A percentile compares a stretch with the other conserved stretches of the same genome.
Conservation (phyloP, 2,797 vertebrate genomes). For the Gymnothorax javanicus region DNA sequence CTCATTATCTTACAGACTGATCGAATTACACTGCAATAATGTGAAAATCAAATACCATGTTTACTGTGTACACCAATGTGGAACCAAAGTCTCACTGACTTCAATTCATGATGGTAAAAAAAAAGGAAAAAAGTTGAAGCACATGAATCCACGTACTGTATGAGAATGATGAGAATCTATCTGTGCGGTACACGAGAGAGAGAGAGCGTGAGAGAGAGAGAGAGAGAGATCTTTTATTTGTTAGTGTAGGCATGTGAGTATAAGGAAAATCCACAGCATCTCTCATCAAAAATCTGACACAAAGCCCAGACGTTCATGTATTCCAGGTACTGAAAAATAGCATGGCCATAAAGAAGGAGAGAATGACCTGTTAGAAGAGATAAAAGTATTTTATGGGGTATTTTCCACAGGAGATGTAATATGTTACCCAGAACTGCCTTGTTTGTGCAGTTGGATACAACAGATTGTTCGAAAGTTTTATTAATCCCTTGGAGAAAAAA, state of each 20-base stretch:
- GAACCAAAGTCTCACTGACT: no score
- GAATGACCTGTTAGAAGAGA: neutral
- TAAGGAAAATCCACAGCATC: neutral
- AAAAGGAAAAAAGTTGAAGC: no score
- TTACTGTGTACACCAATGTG: no score
- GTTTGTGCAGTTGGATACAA: neutral
- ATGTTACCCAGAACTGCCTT: neutral
- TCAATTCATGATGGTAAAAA: no score
- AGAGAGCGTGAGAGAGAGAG: no score
- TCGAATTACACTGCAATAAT: no score
- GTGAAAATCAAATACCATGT: no score
- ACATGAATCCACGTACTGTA: no score
- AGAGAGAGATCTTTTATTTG: neutral
- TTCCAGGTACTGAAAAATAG: constrained; percentile 1
- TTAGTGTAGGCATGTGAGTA: neutral
- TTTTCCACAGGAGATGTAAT: neutral
- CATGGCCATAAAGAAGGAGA: neutral
- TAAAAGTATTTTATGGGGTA: neutral
- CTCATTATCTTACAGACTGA: no score
- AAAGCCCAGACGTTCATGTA: neutral
- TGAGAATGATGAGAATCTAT: no score
- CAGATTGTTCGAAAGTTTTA: neutral
- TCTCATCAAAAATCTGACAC: neutral
- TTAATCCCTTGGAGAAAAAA: neutral
- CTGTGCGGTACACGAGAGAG: no score